These are phyloP conservation scores for Lycaon pictus DNA, from an alignment of 2,113 vertebrate species.

Conservation along the genomic window DNA sequence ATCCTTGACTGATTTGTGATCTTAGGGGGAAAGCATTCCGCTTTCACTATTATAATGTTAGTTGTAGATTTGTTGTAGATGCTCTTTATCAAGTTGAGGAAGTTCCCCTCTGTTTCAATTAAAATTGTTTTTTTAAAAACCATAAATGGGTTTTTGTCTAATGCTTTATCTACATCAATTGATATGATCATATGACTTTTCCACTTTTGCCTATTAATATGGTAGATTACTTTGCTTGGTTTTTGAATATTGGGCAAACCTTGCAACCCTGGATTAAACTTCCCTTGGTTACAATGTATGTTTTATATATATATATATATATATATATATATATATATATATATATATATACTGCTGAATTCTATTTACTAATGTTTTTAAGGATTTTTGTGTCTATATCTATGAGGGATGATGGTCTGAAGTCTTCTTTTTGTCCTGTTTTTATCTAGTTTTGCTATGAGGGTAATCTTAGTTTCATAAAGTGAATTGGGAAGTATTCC, in stretches of 20 bases:
- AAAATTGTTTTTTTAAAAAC: not conserved
- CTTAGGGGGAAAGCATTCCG: not conserved
- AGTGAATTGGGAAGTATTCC: not conserved
- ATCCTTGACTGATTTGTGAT: not conserved
- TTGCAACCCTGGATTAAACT: not conserved
- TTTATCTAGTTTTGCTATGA: not conserved
- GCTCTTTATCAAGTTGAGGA: not conserved
- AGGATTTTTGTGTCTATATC: not conserved
- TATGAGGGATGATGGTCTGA: not conserved
- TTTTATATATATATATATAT: not conserved
- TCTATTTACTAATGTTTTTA: not conserved
- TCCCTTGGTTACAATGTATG: not conserved
- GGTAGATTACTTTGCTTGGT: not conserved
- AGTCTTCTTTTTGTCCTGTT: not conserved
- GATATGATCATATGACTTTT: not conserved
- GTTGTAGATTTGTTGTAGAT: not conserved
- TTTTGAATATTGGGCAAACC: not conserved
- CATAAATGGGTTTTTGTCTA: not conserved
- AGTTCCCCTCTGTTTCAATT: not conserved
- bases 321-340: no score
- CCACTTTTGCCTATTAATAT: not conserved
- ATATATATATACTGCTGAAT: not conserved
- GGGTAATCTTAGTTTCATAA: not conserved
- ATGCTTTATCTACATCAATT: not conserved
- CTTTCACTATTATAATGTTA: conserved; percentile 1